phyloP scores from a whole-genome alignment of 2,113 vertebrate species.

The Tachycineta bicolor region DNA sequence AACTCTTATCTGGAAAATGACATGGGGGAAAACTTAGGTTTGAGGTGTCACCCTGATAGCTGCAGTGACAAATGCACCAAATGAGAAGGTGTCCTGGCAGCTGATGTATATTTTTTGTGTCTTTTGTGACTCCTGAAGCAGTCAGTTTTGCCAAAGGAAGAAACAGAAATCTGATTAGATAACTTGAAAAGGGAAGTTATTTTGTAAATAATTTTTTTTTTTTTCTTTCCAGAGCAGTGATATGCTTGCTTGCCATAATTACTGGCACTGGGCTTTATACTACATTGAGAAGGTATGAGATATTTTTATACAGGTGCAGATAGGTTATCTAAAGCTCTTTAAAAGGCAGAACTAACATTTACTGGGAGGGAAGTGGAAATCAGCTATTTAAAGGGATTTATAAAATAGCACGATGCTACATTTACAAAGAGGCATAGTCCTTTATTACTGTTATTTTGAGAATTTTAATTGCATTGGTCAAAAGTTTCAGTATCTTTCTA shows the following conservation, averaged over 20 bases:
- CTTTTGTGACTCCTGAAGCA: not conserved
- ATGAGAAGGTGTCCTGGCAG: not conserved
- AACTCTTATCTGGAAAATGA: not conserved
- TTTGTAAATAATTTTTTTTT: not conserved
- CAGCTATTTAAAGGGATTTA: not conserved
- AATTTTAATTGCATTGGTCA: not conserved
- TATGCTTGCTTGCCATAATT: conserved; percentile 91
- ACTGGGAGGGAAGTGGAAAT: not conserved
- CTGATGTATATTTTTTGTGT: not conserved
- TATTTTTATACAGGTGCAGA: not conserved
- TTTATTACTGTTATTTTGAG: not conserved
- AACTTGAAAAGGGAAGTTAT: not conserved
- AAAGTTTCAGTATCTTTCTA: not conserved
- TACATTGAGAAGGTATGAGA: conserved; percentile 90
- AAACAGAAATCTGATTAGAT: not conserved
- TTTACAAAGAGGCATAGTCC: not conserved
- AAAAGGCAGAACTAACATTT: not conserved
- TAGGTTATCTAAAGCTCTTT: not conserved
- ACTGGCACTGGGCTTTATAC: conserved; percentile 97
- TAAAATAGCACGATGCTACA: not conserved
- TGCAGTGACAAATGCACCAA: not conserved
- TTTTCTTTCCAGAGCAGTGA: conserved; percentile 76
- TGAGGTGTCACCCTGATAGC: not conserved
- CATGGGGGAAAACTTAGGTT: not conserved
- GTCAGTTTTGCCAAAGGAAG: not conserved